These are phyloP conservation scores for Eupeodes luniger DNA, from an alignment of 2,888 invertebrate species.

Conservation along the genomic window DNA sequence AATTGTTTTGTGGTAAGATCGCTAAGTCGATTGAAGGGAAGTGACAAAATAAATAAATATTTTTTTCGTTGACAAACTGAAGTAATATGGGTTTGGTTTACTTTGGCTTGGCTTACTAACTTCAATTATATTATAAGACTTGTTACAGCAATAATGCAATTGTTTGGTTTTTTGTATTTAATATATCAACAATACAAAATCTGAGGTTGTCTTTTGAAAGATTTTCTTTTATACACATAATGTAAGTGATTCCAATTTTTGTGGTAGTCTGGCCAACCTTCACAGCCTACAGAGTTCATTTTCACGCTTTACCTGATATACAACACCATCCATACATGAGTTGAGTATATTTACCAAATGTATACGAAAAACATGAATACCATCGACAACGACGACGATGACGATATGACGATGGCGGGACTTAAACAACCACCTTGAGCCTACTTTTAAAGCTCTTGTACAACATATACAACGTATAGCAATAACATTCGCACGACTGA, in stretches of 20 bases:
- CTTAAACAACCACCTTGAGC: constrained; percentile 58
- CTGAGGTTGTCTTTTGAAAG: constrained; percentile 9
- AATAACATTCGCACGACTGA: constrained; percentile 27
- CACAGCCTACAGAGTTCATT: constrained; percentile 46
- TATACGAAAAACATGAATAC: background rate
- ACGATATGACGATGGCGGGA: constrained; percentile 35
- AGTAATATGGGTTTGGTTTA: background rate
- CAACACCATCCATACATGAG: background rate
- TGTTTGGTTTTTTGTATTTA: constrained; percentile 26
- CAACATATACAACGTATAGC: background rate
- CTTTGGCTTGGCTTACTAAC: constrained; percentile 8
- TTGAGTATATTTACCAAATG: background rate
- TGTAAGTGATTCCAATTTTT: constrained; percentile 32
- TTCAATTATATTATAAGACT: constrained; percentile 12
- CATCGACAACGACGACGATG: constrained; percentile 22
- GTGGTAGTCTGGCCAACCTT: constrained; percentile 37
- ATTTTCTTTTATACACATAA: constrained; percentile 26
- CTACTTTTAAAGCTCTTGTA: constrained; percentile 27
- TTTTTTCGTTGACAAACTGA: background rate
- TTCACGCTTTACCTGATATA: background rate
- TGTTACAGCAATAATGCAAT: constrained; percentile 16
- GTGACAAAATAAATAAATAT: constrained; percentile 20
- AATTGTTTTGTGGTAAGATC: background rate
- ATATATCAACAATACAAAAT: background rate
- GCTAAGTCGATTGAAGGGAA: background rate